Evolutionary conservation across 2,888 invertebrate genomes (phyloP).

Genomic region (Pardosa pseudoannulata): DNA sequence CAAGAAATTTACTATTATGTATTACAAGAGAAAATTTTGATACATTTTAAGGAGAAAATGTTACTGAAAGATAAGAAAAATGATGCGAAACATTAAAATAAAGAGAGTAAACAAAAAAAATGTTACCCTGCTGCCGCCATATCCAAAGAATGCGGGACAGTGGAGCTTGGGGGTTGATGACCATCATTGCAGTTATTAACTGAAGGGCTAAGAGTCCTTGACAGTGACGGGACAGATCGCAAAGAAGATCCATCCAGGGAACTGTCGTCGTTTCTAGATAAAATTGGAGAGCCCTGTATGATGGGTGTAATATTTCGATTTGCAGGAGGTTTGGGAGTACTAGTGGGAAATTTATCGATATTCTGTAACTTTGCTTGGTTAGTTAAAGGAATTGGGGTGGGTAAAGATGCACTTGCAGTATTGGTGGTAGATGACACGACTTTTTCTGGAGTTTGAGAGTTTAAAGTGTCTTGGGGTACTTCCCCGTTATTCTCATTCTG

Average conservation of each 20-base stretch:
- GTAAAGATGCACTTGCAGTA: slow-evolving; percentile 17
- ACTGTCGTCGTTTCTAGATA: slow-evolving; percentile 54
- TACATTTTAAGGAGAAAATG: too few relatives aligned
- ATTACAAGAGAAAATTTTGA: too few relatives aligned
- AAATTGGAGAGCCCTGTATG: slow-evolving; percentile 60
- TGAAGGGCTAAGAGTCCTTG: slow-evolving; percentile 32
- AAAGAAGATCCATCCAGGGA: slow-evolving; percentile 57
- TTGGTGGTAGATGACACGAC: not conserved
- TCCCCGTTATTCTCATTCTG: slow-evolving; percentile 16
- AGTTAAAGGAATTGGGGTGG: slow-evolving; percentile 29
- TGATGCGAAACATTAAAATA: too few relatives aligned
- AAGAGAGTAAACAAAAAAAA: too few relatives aligned
- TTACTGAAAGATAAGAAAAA: too few relatives aligned
- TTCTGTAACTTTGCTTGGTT: slow-evolving; percentile 58
- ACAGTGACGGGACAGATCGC: slow-evolving; percentile 38
- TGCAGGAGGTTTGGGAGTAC: slow-evolving; percentile 66
- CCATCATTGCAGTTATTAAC: slow-evolving; percentile 42
- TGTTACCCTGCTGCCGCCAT: slow-evolving; percentile 34
- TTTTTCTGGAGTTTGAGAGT: not conserved
- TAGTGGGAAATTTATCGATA: slow-evolving; percentile 67
- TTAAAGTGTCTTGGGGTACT: slow-evolving; percentile 21
- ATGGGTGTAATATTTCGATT: slow-evolving; percentile 47
- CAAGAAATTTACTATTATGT: too few relatives aligned
- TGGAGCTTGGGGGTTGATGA: slow-evolving; percentile 15
- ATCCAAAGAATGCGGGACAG: slow-evolving; percentile 30